These are phyloP conservation scores for Lasiurus borealis DNA, from an alignment of 2,113 vertebrate genomes.

Conservation along the genomic window DNA sequence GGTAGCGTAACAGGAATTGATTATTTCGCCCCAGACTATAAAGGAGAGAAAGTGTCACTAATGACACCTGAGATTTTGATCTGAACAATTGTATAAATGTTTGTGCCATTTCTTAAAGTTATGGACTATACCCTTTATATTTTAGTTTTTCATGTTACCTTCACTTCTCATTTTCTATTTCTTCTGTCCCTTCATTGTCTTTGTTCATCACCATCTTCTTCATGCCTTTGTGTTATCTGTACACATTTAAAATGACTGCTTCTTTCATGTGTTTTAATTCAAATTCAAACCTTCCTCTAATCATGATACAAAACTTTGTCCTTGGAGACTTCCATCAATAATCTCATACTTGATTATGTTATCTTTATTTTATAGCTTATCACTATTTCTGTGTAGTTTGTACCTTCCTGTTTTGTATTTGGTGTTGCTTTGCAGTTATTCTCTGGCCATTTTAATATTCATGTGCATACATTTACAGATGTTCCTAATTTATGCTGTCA, in stretches of 20 bases:
- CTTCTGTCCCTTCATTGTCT: not conserved
- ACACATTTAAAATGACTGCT: not conserved
- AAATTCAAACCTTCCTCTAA: conserved; percentile 9
- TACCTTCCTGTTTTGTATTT: not conserved
- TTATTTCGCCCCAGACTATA: not conserved
- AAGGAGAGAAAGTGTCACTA: not conserved
- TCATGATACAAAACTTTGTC: not conserved
- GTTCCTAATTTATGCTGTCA: not conserved
- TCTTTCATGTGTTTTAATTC: conserved; percentile 2
- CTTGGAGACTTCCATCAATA: not conserved
- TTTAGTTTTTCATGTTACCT: not conserved
- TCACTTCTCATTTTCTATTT: not conserved
- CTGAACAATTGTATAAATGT: not conserved
- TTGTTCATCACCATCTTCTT: not conserved
- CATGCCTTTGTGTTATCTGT: not conserved
- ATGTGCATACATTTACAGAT: not conserved
- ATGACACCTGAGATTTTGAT: conserved; percentile 30
- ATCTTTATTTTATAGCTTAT: not conserved
- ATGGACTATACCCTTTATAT: not conserved
- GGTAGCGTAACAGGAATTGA: not conserved
- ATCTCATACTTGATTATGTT: not conserved
- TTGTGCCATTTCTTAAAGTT: not conserved
- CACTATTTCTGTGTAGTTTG: conserved; percentile 19
- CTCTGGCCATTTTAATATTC: not conserved
- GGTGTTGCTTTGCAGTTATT: conserved; percentile 10